A percentile compares a stretch with the other conserved stretches of the same genome.
Evolutionary conservation across 2,888 invertebrate genomes (phyloP).

Genomic region (Achlya flavicornis): DNA sequence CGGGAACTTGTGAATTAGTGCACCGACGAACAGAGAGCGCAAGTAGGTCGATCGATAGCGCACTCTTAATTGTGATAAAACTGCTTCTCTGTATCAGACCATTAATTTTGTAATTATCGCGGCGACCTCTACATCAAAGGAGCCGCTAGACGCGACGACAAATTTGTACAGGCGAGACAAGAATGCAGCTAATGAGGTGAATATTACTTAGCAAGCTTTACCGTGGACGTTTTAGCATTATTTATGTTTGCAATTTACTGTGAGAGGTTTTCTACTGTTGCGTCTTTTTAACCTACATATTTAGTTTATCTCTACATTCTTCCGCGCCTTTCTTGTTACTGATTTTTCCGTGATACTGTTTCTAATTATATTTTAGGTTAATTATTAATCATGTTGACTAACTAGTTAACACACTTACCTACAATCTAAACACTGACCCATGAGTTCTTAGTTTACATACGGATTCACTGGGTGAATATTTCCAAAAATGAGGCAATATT

Average conservation of each 20-base stretch:
- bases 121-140: constrained; percentile 64
- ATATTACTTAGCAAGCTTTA: constrained; percentile 27
- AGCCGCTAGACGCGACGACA: constrained; percentile 52
- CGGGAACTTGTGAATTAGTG: constrained; percentile 61
- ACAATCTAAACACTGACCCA: neutral
- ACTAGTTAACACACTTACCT: too few relatives aligned
- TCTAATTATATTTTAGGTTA: too few relatives aligned
- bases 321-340: neutral
- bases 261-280: constrained; percentile 10
- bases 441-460: too few relatives aligned
- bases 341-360: too few relatives aligned
- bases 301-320: neutral
- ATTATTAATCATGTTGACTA: too few relatives aligned
- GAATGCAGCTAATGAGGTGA: constrained; percentile 44
- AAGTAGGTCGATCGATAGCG: constrained; percentile 64
- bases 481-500: neutral
- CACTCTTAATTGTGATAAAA: constrained; percentile 71
- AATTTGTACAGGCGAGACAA: constrained; percentile 43
- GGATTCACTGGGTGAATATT: too few relatives aligned
- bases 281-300: constrained; percentile 18
- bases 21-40: constrained; percentile 31
- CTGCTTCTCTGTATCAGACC: constrained; percentile 61
- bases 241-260: constrained; percentile 9
- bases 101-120: constrained; percentile 74
- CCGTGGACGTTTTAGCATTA: constrained; percentile 7